These are phyloP conservation scores for Ophioninae sp. DNA, from an alignment of 2,888 invertebrate genomes.

Conservation along the genomic window DNA sequence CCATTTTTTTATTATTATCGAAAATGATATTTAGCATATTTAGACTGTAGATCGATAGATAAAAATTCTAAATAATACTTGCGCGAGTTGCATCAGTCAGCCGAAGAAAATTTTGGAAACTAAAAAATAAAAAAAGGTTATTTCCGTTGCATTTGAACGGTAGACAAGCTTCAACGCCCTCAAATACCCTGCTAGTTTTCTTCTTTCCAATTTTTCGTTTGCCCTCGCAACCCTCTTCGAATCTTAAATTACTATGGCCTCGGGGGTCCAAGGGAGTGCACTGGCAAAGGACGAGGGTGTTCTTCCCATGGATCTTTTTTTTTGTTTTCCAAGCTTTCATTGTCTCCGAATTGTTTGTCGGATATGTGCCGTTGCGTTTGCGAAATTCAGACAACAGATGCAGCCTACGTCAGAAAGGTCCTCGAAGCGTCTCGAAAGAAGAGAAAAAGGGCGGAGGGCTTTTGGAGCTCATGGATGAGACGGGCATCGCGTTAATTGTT, in stretches of 20 bases:
- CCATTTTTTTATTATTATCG: no score
- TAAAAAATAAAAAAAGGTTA: no score
- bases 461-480: constrained; percentile 1
- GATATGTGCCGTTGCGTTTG: constrained; percentile 9
- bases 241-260: constrained; percentile 48
- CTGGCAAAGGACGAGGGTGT: constrained; percentile 44
- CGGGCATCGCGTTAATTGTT: constrained; percentile 53
- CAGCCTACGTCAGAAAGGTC: constrained; percentile 55
- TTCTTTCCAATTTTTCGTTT: not conserved
- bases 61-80: no score
- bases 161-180: no score
- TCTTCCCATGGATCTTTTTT: constrained; percentile 56
- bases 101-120: no score
- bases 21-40: no score
- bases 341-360: constrained; percentile 60
- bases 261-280: not conserved
- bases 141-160: no score
- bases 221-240: constrained; percentile 38
- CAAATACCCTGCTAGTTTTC: constrained; percentile 3
- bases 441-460: constrained; percentile 27
- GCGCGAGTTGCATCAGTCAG: no score
- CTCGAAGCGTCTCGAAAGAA: constrained; percentile 61
- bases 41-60: no score
- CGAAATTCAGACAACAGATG: not conserved
- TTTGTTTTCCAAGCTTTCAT: constrained; percentile 28